phyloP scores from a whole-genome alignment of 2,888 invertebrate genomes.

The Hypomecis atomaria region DNA sequence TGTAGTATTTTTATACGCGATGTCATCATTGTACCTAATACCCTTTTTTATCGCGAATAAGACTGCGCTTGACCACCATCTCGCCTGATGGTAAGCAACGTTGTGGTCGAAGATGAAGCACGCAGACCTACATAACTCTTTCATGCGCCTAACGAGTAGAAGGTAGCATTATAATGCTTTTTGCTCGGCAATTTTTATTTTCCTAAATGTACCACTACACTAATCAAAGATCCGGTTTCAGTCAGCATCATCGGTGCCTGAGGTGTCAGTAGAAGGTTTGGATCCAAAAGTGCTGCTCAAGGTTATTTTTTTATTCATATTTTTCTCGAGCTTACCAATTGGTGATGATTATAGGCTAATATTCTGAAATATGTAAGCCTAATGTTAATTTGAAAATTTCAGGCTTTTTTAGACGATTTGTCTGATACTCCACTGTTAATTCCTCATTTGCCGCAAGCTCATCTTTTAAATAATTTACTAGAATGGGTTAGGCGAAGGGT shows the following conservation, averaged over 20 bases:
- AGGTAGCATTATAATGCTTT: no score
- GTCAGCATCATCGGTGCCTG: slow-evolving; percentile 58
- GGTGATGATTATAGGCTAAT: no score
- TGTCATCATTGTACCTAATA: no score
- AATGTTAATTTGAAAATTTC: slow-evolving; percentile 14
- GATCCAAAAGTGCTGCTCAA: slow-evolving; percentile 64
- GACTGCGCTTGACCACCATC: no score
- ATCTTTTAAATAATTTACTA: slow-evolving; percentile 65
- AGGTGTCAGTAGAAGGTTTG: slow-evolving; percentile 61
- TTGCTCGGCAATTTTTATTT: no score
- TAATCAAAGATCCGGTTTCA: slow-evolving; percentile 45
- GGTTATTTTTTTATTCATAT: slow-evolving; percentile 49
- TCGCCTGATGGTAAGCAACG: no score
- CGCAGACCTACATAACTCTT: no score
- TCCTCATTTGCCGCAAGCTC: slow-evolving; percentile 73
- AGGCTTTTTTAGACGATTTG: slow-evolving; percentile 73
- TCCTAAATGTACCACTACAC: background rate
- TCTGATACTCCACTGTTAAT: slow-evolving; percentile 67
- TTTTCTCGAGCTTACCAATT: background rate
- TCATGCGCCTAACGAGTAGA: no score
- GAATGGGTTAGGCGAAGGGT: slow-evolving; percentile 71
- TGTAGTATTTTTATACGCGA: no score
- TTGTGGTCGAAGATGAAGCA: no score
- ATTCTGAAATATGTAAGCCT: background rate
- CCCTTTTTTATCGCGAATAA: no score